Conservation (phyloP, 2,113 vertebrate genomes). For the Corvus moneduloides region DNA sequence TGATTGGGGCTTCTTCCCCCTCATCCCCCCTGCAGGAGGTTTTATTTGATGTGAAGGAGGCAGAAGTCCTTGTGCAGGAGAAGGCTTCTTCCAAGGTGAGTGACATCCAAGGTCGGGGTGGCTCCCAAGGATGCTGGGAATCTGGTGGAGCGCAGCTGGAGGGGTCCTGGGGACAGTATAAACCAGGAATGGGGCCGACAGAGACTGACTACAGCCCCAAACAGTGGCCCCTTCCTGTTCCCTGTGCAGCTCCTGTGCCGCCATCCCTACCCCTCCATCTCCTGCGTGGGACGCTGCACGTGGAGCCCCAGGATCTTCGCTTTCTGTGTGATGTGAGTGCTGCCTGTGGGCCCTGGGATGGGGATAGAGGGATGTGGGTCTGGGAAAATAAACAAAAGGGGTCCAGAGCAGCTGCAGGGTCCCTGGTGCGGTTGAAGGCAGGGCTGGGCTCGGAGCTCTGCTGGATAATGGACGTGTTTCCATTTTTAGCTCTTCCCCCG, state of each 20-base stretch:
- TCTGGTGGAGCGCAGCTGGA: neutral
- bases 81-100: constrained; percentile 70
- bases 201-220: neutral
- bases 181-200: fast-evolving
- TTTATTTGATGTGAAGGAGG: constrained; percentile 83
- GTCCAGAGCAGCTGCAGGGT: fast-evolving
- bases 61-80: constrained; percentile 78
- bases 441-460: neutral
- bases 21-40: constrained; percentile 57
- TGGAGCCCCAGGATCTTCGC: constrained; percentile 76
- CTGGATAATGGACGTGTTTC: neutral
- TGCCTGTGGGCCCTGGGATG: neutral
- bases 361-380: fast-evolving
- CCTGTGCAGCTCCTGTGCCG: constrained; percentile 70
- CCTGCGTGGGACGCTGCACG: constrained; percentile 77
- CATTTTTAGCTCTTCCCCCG: constrained; percentile 74
- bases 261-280: constrained; percentile 81
- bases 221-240: fast-evolving
- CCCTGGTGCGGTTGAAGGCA: neutral
- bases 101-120: fast-evolving
- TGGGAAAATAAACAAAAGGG: fast-evolving
- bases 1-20: fast-evolving
- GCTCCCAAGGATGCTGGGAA: fast-evolving
- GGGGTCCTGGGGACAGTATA: neutral
- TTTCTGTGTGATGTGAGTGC: constrained; percentile 79